phyloP scores from a whole-genome alignment of 2,888 invertebrate genomes.

The Hetaerina titia region DNA sequence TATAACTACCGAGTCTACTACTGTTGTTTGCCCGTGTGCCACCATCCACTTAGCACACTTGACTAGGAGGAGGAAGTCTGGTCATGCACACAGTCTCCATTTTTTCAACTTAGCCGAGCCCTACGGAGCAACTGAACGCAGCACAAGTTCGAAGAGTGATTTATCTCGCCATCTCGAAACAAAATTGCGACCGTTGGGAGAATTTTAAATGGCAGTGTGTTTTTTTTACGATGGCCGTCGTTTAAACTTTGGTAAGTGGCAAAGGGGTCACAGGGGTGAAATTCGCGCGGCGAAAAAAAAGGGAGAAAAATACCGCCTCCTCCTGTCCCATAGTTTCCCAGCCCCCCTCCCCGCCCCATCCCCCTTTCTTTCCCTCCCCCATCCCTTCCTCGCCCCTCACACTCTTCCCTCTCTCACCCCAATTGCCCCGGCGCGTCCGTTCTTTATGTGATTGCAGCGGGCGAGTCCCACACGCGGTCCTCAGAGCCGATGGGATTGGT shows the following conservation, averaged over 20 bases:
- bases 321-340: background rate
- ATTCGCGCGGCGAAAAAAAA: background rate
- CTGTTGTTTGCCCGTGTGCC: background rate
- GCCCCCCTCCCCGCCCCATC: background rate
- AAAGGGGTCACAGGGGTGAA: background rate
- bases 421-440: background rate
- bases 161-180: slow-evolving; percentile 17
- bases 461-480: background rate
- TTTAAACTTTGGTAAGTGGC: slow-evolving; percentile 17
- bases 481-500: background rate
- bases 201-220: background rate
- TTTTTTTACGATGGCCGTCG: background rate
- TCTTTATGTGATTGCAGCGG: slow-evolving; percentile 4
- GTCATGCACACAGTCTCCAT: background rate
- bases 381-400: no score
- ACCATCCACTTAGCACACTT: background rate
- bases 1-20: background rate
- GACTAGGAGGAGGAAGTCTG: background rate
- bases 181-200: slow-evolving; percentile 17
- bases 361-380: background rate
- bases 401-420: background rate
- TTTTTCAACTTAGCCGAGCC: background rate
- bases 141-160: slow-evolving; percentile 11
- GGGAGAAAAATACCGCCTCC: background rate
- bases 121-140: background rate